Percentiles rank a stretch among this genome's conserved stretches.
phyloP scores from a whole-genome alignment of 2,888 invertebrate genomes.

The Drosophila nr. perissopoda region DNA sequence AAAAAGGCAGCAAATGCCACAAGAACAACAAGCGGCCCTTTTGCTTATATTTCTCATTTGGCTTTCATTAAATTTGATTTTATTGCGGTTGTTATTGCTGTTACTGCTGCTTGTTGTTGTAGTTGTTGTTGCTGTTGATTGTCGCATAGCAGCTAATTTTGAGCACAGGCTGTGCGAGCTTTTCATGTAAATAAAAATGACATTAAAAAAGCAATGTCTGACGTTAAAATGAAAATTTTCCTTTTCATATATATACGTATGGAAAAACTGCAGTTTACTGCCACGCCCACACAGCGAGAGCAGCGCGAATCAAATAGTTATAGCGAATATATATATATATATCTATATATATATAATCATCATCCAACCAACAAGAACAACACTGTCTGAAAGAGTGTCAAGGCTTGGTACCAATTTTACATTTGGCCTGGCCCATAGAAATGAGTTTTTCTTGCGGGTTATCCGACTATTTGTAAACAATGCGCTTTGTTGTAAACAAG shows the following conservation, averaged over 20 bases:
- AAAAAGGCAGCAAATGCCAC: constrained; percentile 53
- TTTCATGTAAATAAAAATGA: constrained; percentile 65
- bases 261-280: constrained; percentile 48
- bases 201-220: constrained; percentile 51
- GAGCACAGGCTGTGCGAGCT: constrained; percentile 41
- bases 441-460: constrained; percentile 56
- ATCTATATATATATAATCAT: constrained; percentile 31
- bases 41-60: constrained; percentile 62
- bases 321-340: constrained; percentile 31
- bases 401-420: constrained; percentile 68
- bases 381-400: constrained; percentile 66
- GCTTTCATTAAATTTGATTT: constrained; percentile 74
- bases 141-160: constrained; percentile 65
- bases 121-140: constrained; percentile 42
- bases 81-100: constrained; percentile 51
- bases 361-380: constrained; percentile 23
- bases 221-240: constrained; percentile 43
- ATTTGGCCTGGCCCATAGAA: constrained; percentile 43
- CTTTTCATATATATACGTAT: constrained; percentile 13
- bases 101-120: constrained; percentile 11
- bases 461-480: constrained; percentile 73
- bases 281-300: constrained; percentile 35
- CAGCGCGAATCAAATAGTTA: constrained; percentile 36
- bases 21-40: constrained; percentile 48
- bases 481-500: constrained; percentile 71